Base-by-base conservation (phyloP, 2,888 invertebrate species). In the Maniola hyperantus region DNA sequence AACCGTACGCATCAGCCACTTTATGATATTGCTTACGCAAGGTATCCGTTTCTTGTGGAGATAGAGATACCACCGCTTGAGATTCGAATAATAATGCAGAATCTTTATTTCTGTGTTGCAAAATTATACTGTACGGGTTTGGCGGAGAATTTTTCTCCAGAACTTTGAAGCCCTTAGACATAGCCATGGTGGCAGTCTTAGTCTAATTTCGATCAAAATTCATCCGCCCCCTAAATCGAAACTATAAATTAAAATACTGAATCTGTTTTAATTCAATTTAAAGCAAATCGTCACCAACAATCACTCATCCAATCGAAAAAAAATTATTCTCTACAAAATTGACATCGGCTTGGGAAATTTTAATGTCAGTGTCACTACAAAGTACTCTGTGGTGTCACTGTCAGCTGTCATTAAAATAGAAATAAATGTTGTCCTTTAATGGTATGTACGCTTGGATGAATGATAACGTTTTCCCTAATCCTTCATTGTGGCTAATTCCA, bases 1-100 rank as follows among this genome's bases (percentile, higher is more conserved):
- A 98, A 34, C 99, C 99, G 86, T 99, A 99, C 0, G 98, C 98
- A 91, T 99, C 99, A 63, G 97, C 92, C 53, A 98, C 94, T 92
- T 99, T 98, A 13, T 95, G 95, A 83, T 99, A 99, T 78, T 96
- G 96, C 78, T 96, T 96, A 79, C 97, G 96, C 67, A 99, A 94
- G 13, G 96, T 95, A 78, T 99, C 98, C 5, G 97, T 97, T 91
- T 99, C 99, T 86, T 96, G 96, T 48, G 95, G 90, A 70, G 96
- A 97, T 94, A 98, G 91, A 55, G 96, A 95, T 42, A 98, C 98
- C 26, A 98, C 97, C 33, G 97, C 98, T 86, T 97, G 96, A 36
- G 98, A 97, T 89, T 99, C 98, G 83, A 99, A 98, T 69, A 99
- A 93, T 63, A 99, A 93, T 44, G 97, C 96, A 72, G 97, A 96